phyloP scores from a whole-genome alignment of 2,888 invertebrate species.

The Callosobruchus maculatus region DNA sequence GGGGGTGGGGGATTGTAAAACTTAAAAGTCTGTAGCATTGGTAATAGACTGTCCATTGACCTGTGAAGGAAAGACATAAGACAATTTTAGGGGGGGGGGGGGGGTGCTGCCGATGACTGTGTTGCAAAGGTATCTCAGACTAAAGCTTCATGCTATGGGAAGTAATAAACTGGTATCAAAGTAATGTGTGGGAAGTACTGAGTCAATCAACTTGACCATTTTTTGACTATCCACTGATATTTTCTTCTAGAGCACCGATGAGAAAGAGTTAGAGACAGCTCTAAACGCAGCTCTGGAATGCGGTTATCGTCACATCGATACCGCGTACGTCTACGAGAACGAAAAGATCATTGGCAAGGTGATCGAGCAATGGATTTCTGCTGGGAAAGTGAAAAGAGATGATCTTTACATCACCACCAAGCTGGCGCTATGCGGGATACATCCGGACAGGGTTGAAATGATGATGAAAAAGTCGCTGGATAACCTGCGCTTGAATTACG shows the following conservation, averaged over 20 bases:
- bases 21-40: too few species aligned
- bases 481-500: conserved; percentile 30
- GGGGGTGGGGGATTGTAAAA: too few species aligned
- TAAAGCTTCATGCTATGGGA: too few species aligned
- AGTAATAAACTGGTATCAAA: too few species aligned
- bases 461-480: conserved; percentile 29
- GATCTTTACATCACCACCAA: conserved; percentile 82
- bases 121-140: too few species aligned
- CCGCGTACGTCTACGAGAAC: conserved; percentile 75
- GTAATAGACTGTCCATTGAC: too few species aligned
- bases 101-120: too few species aligned
- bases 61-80: too few species aligned
- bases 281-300: conserved; percentile 66
- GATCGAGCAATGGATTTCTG: conserved; percentile 66
- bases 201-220: too few species aligned
- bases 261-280: conserved; percentile 61
- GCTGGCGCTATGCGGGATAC: conserved; percentile 57
- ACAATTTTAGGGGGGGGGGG: too few species aligned
- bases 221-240: background rate
- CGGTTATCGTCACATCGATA: conserved; percentile 82
- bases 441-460: conserved; percentile 26
- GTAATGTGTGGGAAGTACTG: too few species aligned
- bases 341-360: conserved; percentile 73
- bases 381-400: conserved; percentile 57
- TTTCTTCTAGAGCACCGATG: conserved; percentile 58